Percentiles rank a stretch among this genome's conserved stretches.
phyloP scores from a whole-genome alignment of 2,113 vertebrate species.

The Fukomys damarensis region DNA sequence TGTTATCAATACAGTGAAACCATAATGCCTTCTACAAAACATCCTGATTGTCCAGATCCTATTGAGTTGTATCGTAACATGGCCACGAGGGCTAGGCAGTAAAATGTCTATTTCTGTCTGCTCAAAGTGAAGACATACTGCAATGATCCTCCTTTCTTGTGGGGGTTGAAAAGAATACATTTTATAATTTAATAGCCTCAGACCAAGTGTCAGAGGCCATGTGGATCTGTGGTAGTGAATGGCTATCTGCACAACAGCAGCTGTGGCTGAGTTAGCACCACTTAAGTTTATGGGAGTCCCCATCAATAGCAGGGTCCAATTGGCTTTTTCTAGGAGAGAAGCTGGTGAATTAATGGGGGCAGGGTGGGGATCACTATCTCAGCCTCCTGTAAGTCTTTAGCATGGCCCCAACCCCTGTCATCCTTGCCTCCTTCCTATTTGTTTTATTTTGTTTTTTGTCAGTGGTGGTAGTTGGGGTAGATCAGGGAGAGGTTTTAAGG shows the following conservation, averaged over 20 bases:
- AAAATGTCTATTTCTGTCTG: background rate
- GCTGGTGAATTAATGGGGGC: background rate
- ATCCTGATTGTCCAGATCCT: background rate
- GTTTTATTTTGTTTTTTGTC: background rate
- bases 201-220: background rate
- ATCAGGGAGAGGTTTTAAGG: background rate
- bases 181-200: conserved; percentile 1
- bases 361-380: too few relatives aligned
- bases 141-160: background rate
- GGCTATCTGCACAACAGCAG: background rate
- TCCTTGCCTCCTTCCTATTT: background rate
- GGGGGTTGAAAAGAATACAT: conserved; percentile 42
- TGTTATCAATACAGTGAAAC: background rate
- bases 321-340: conserved; percentile 6
- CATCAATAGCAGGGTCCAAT: too few relatives aligned
- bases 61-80: background rate
- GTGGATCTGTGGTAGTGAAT: background rate
- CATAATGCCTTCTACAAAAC: background rate
- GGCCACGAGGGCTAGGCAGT: background rate
- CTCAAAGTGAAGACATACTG: conserved; percentile 9
- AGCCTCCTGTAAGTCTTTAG: background rate
- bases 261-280: background rate
- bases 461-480: too few relatives aligned
- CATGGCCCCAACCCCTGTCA: background rate
- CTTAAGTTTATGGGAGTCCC: background rate